Evolutionary conservation across 1,140 invertebrate genomes (phyloP), one percentile per base, ranked within the genome.

Genomic region (Formica selysi): DNA sequence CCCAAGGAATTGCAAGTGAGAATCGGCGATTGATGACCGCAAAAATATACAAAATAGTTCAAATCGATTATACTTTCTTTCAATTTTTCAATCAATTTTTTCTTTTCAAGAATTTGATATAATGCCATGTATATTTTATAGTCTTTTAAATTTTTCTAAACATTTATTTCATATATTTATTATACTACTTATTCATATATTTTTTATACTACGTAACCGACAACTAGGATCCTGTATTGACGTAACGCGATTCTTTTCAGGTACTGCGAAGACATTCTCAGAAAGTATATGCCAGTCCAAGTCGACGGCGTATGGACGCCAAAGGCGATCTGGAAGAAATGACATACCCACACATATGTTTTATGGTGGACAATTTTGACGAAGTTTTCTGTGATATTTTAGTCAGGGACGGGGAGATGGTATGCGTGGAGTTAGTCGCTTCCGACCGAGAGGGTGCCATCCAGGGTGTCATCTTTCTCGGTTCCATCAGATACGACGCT

Each of bases 311-410:
- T 93, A 99, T 99, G 99, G 98, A 99, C 94, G 98, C 98, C 19
- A 99, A 99, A 95, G 99, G 99, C 48, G 99, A 99, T 93, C 97
- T 98, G 86, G 99, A 99, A 95, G 98, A 99, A 95, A 99, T 99
- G 93, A 99, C 98, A 44, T 99, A 99, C 96, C 99, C 99, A 2
- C 98, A 99, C 96, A 98, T 99, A 90, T 99, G 98, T 95, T 99
- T 99, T 95, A 99, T 99, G 97, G 98, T 99, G 67, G 99, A 99
- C 95, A 99, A 99, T 96, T 99, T 99, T 95, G 99, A 99, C 95
- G 98, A 99, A 96, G 98, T 99, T 79, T 99, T 99, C 96, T 98
- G 97, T 95, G 99, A 99, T 97, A 98, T 98, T 94, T 95, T 99
- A 94, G 98, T 99, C 41, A 96, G 98, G 68, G 99, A 99, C 96